Conservation (phyloP, 1,140 invertebrate species). For the Drosophila kurseongensis region DNA sequence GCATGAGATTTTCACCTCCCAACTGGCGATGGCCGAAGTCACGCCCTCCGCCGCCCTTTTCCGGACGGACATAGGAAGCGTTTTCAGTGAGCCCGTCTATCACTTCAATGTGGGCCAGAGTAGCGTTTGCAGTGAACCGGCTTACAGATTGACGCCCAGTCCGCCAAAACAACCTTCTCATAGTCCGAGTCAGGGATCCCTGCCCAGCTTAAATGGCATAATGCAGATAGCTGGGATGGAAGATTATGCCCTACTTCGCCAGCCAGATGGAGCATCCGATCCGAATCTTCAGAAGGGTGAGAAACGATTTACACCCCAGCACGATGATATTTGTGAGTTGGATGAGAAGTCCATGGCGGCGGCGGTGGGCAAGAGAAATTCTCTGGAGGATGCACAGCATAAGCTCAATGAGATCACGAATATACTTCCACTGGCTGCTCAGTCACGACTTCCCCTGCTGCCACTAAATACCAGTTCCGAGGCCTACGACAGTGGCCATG, state of each 20-base stretch:
- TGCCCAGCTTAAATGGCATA: constrained; percentile 83
- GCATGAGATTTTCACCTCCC: constrained; percentile 89
- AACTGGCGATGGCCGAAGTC: constrained; percentile 90
- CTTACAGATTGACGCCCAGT: constrained; percentile 83
- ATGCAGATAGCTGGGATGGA: constrained; percentile 87
- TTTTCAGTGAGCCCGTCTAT: constrained; percentile 93
- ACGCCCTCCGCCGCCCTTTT: constrained; percentile 86
- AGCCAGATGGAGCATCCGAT: constrained; percentile 96
- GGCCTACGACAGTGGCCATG: constrained; percentile 92
- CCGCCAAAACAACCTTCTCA: constrained; percentile 80
- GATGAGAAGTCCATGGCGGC: constrained; percentile 86
- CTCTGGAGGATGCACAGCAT: constrained; percentile 89
- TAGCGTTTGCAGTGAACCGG: constrained; percentile 87
- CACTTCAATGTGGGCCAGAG: constrained; percentile 89
- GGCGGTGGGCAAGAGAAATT: constrained; percentile 85
- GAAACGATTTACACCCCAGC: constrained; percentile 80
- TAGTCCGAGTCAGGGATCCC: constrained; percentile 80
- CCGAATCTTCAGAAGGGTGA: constrained; percentile 92
- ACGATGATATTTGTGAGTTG: constrained; percentile 74
- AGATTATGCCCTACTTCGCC: constrained; percentile 88
- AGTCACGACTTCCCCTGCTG: constrained; percentile 84
- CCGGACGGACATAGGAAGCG: constrained; percentile 89
- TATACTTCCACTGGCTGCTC: constrained; percentile 84
- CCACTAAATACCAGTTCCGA: constrained; percentile 84
- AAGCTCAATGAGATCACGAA: constrained; percentile 81